phyloP scores from a whole-genome alignment of 2,113 vertebrate genomes.

The Cynocephalus volans region DNA sequence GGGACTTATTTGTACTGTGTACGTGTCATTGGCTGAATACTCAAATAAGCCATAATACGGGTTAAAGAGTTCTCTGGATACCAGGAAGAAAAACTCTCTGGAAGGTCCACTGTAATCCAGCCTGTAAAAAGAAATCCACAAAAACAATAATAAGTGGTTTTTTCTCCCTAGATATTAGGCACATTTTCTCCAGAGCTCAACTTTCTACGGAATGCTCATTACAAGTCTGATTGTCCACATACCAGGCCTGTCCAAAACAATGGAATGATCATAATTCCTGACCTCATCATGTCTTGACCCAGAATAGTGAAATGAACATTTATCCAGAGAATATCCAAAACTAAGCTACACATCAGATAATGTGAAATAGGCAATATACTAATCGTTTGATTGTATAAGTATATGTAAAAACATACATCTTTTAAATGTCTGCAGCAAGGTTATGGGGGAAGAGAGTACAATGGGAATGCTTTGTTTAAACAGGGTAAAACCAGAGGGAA shows the following conservation, averaged over 20 bases:
- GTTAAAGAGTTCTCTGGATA: slow-evolving; percentile 99
- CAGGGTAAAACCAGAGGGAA: background rate
- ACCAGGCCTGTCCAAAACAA: background rate
- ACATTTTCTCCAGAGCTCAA: slow-evolving; percentile 23
- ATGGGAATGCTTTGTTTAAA: background rate
- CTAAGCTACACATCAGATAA: background rate
- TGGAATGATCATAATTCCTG: background rate
- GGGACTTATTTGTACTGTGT: slow-evolving; percentile 99
- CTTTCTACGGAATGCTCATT: background rate
- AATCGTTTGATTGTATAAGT: background rate
- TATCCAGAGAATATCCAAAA: background rate
- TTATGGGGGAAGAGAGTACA: background rate
- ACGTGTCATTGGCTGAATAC: slow-evolving; percentile 99
- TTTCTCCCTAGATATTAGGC: background rate
- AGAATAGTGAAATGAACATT: background rate
- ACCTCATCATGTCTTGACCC: background rate
- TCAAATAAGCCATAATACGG: slow-evolving; percentile 99
- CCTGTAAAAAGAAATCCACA: slow-evolving; percentile 88
- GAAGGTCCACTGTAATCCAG: slow-evolving; percentile 99
- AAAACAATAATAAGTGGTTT: background rate
- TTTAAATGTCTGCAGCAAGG: background rate
- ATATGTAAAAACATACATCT: background rate
- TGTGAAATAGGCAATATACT: background rate
- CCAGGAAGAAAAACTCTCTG: slow-evolving; percentile 99
- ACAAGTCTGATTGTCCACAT: background rate